These are phyloP conservation scores for Morpho helenor DNA, from an alignment of 2,888 invertebrate genomes.

Conservation along the genomic window DNA sequence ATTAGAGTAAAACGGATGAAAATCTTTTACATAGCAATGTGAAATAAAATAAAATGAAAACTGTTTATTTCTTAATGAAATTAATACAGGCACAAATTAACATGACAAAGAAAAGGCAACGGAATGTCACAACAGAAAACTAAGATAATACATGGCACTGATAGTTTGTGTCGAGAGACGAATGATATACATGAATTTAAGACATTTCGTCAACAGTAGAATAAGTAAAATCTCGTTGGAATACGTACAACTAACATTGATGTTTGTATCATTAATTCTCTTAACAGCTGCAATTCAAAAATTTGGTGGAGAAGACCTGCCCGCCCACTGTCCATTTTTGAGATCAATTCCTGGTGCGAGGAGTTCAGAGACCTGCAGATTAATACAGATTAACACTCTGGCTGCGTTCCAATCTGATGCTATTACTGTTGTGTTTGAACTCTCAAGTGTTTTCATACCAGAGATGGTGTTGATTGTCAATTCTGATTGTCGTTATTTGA, in stretches of 20 bases:
- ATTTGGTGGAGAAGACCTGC: not conserved
- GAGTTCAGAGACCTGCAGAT: slow-evolving; percentile 25
- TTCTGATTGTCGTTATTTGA: not conserved
- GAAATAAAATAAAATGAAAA: too few species aligned
- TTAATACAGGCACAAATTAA: too few species aligned
- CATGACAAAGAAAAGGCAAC: too few species aligned
- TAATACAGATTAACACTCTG: slow-evolving; percentile 17
- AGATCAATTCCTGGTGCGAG: slow-evolving; percentile 21
- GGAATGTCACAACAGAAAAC: too few species aligned
- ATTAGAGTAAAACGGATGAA: too few species aligned
- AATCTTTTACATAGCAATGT: too few species aligned
- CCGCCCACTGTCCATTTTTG: slow-evolving; percentile 13
- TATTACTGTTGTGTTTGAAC: slow-evolving; percentile 14
- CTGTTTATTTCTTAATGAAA: too few species aligned
- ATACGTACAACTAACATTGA: too few species aligned
- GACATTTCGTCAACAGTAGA: not conserved
- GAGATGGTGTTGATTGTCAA: not conserved
- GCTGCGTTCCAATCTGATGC: slow-evolving; percentile 18
- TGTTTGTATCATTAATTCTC: too few species aligned
- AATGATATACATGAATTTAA: not conserved
- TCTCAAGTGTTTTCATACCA: slow-evolving; percentile 4
- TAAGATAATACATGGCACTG: too few species aligned
- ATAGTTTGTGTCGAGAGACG: too few species aligned
- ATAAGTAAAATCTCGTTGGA: too few species aligned
- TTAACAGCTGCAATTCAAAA: not conserved